Conservation (phyloP, 2,888 invertebrate species). For the Sisyra nigra region DNA sequence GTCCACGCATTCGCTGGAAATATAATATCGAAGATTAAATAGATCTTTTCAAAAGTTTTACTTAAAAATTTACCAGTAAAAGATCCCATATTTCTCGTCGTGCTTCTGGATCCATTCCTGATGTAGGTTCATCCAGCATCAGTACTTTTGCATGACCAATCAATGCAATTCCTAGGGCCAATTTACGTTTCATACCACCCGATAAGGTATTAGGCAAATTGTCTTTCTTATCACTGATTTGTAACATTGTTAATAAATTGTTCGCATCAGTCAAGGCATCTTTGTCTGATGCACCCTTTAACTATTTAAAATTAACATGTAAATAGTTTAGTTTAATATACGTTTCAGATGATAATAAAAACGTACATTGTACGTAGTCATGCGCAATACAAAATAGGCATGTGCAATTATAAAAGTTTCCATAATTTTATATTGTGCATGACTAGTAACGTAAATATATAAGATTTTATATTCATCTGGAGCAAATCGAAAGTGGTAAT, state of each 20-base stretch:
- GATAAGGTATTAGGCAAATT: constrained; percentile 49
- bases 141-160: constrained; percentile 55
- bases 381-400: too few relatives aligned
- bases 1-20: constrained; percentile 33
- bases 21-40: background rate
- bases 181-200: constrained; percentile 85
- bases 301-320: constrained; percentile 31
- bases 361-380: too few relatives aligned
- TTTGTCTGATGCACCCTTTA: constrained; percentile 38
- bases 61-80: constrained; percentile 38
- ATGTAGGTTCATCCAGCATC: constrained; percentile 73
- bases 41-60: background rate
- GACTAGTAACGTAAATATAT: background rate
- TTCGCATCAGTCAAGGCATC: constrained; percentile 35
- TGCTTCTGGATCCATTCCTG: constrained; percentile 83
- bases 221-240: constrained; percentile 42
- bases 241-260: constrained; percentile 38
- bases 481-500: constrained; percentile 10
- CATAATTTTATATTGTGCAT: too few relatives aligned
- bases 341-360: too few relatives aligned
- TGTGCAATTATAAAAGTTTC: too few relatives aligned
- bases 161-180: constrained; percentile 74
- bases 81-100: constrained; percentile 79
- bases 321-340: too few relatives aligned
- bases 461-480: background rate